A percentile compares a stretch with the other conserved stretches of the same genome.
phyloP scores from a whole-genome alignment of 2,113 vertebrate species.

The Jaculus jaculus region DNA sequence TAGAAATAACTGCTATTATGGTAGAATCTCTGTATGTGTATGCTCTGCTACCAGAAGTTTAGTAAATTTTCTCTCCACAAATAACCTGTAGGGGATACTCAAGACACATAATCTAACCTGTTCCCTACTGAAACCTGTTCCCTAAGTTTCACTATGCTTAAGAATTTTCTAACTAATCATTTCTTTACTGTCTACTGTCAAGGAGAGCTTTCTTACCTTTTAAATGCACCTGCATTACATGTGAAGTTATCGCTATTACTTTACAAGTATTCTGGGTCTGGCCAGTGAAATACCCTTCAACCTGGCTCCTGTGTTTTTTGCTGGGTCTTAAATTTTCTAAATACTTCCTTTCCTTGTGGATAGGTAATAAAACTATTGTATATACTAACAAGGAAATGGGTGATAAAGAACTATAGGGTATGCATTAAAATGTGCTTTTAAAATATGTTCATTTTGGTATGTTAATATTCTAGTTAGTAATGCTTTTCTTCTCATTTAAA shows the following conservation, averaged over 20 bases:
- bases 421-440: not conserved
- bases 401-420: not conserved
- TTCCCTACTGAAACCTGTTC: not conserved
- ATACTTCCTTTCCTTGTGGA: constrained; percentile 3
- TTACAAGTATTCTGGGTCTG: not conserved
- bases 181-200: not conserved
- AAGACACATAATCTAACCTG: not conserved
- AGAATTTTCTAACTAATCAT: constrained; percentile 28
- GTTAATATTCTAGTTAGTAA: not conserved
- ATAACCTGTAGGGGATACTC: not conserved
- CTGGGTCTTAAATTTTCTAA: not conserved
- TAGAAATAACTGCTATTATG: not conserved
- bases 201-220: too few species aligned
- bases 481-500: not conserved
- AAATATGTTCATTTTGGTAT: not conserved
- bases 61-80: constrained; percentile 16
- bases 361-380: not conserved
- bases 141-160: too few species aligned
- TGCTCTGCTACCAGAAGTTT: not conserved
- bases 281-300: not conserved
- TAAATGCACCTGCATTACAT: not conserved
- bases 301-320: not conserved
- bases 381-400: not conserved
- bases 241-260: not conserved
- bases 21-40: not conserved